phyloP scores from a whole-genome alignment of 2,888 invertebrate species.

The Autographa gamma region DNA sequence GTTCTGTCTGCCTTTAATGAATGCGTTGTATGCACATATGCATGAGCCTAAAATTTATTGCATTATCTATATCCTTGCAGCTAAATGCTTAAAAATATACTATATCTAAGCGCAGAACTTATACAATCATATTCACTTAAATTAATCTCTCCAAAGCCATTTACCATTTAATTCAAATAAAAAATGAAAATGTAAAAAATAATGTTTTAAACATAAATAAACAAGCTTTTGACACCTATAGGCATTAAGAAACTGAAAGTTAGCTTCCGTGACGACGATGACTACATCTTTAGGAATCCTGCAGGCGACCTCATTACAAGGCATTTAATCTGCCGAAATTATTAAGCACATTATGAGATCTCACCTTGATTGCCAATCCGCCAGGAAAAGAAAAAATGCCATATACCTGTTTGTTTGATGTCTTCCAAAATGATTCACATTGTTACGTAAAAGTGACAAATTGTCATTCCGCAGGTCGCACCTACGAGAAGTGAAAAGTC shows the following conservation, averaged over 20 bases:
- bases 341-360: not conserved
- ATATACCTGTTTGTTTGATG: slow-evolving; percentile 17
- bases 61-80: not conserved
- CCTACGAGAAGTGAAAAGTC: slow-evolving; percentile 30
- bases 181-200: too few relatives aligned
- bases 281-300: not conserved
- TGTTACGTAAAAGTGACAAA: slow-evolving; percentile 47
- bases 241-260: not conserved
- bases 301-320: not conserved
- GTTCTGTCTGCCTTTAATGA: not conserved
- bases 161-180: too few relatives aligned
- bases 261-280: not conserved
- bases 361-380: not conserved
- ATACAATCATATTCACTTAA: too few relatives aligned
- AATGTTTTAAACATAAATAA: too few relatives aligned
- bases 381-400: slow-evolving; percentile 3
- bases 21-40: not conserved
- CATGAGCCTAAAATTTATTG: not conserved
- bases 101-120: too few relatives aligned
- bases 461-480: slow-evolving; percentile 34
- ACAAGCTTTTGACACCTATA: too few relatives aligned
- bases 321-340: not conserved
- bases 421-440: slow-evolving; percentile 43
- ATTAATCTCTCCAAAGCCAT: too few relatives aligned
- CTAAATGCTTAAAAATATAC: not conserved